phyloP scores from a whole-genome alignment of 2,797 vertebrate genomes.

The Chelon auratus region DNA sequence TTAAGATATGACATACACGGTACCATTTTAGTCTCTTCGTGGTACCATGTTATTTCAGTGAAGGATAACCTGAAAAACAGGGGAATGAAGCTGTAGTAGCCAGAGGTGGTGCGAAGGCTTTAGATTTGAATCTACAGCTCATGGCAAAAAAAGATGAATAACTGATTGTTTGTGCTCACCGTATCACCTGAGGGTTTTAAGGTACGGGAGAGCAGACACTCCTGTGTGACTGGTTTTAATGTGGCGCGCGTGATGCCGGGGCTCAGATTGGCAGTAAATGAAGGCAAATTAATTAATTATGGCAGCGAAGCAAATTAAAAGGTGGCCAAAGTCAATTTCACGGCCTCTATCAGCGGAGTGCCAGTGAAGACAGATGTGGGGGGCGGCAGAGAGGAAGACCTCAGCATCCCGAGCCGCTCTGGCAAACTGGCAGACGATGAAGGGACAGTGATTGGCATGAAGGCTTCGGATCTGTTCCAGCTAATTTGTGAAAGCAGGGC shows the following conservation, averaged over 20 bases:
- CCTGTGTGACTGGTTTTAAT: conserved; percentile 60
- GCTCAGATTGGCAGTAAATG: conserved; percentile 69
- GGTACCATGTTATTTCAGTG: conserved; percentile 36
- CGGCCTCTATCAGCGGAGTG: conserved; percentile 54
- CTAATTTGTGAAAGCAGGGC: conserved; percentile 38
- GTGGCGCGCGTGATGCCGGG: conserved; percentile 33
- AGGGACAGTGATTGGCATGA: conserved; percentile 38
- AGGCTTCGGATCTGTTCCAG: conserved; percentile 38
- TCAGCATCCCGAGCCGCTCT: conserved; percentile 19
- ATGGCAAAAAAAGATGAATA: conserved; percentile 33
- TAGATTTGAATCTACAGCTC: conserved; percentile 56
- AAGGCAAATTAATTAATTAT: conserved; percentile 77
- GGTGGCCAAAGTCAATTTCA: conserved; percentile 78
- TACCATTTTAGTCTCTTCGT: conserved; percentile 21
- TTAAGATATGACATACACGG: conserved; percentile 2
- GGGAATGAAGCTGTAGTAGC: conserved; percentile 27
- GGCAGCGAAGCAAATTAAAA: conserved; percentile 68
- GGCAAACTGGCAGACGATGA: conserved; percentile 52
- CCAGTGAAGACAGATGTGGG: conserved; percentile 53
- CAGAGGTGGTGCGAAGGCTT: conserved; percentile 35
- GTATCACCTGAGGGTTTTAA: conserved; percentile 18
- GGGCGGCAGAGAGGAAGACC: conserved; percentile 35
- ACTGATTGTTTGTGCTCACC: conserved; percentile 31
- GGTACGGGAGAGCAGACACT: not conserved
- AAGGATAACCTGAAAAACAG: conserved; percentile 37